A percentile compares a stretch with the other conserved stretches of the same genome.
Conservation (phyloP, 2,888 invertebrate genomes). For the Andrena hattorfiana region DNA sequence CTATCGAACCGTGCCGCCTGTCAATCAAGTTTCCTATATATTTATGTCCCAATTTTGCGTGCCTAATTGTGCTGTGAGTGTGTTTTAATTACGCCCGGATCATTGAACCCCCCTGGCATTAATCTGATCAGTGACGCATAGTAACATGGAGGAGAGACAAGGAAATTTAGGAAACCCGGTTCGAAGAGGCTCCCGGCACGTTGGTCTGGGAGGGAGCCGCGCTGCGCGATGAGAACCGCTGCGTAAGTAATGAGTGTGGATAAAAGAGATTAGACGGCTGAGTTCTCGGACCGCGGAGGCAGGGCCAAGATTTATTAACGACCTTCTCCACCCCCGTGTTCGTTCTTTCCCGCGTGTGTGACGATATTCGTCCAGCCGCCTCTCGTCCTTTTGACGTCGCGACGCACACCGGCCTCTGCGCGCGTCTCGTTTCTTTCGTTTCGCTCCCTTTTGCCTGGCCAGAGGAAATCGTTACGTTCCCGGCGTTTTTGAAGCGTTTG, state of each 20-base stretch:
- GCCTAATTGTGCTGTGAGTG: too few species aligned
- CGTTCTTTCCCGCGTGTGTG: slow-evolving; percentile 48
- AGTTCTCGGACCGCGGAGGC: slow-evolving; percentile 73
- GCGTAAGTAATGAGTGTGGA: slow-evolving; percentile 79
- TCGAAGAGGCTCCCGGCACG: background rate
- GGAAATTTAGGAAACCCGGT: background rate
- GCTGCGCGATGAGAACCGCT: slow-evolving; percentile 71
- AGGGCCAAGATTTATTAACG: slow-evolving; percentile 80
- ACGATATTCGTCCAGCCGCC: slow-evolving; percentile 51
- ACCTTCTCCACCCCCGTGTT: slow-evolving; percentile 59
- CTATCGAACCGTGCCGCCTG: too few species aligned
- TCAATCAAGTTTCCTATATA: too few species aligned
- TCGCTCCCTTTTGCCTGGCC: slow-evolving; percentile 41
- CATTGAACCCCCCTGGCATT: background rate
- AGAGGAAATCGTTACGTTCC: slow-evolving; percentile 69
- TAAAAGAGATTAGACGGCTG: slow-evolving; percentile 80
- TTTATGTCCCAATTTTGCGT: too few species aligned
- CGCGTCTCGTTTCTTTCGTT: slow-evolving; percentile 36
- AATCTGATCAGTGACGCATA: background rate
- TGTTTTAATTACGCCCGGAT: background rate
- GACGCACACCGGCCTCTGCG: slow-evolving; percentile 9
- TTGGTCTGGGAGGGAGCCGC: background rate
- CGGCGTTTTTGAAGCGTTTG: slow-evolving; percentile 58
- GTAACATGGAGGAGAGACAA: too few species aligned
- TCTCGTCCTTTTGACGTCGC: slow-evolving; percentile 29